Evolutionary conservation across 2,888 invertebrate species (phyloP).

Genomic region (Temnothorax unifasciatus): DNA sequence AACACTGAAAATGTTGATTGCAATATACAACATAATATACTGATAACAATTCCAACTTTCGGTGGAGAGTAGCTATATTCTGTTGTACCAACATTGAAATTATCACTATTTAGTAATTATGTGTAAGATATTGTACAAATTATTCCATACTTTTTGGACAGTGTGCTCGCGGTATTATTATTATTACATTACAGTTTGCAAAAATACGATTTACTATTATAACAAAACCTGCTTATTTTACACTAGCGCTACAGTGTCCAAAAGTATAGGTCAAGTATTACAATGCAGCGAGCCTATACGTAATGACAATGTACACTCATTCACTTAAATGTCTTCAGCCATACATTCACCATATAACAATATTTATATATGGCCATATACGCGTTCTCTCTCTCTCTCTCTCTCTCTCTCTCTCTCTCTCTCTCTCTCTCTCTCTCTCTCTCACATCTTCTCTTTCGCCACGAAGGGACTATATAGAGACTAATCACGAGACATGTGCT

Average conservation of each 20-base stretch:
- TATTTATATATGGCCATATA: constrained; percentile 69
- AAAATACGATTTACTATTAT: constrained; percentile 82
- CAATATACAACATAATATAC: constrained; percentile 84
- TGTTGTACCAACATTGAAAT: constrained; percentile 84
- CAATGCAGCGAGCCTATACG: constrained; percentile 79
- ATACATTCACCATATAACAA: constrained; percentile 72
- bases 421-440: neutral
- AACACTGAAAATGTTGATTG: constrained; percentile 84
- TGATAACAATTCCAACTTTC: constrained; percentile 83
- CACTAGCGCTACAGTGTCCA: constrained; percentile 82
- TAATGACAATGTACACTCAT: constrained; percentile 76
- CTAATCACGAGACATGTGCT: constrained; percentile 77
- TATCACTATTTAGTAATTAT: constrained; percentile 80
- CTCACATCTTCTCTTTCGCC: constrained; percentile 27
- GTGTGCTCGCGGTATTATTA: constrained; percentile 77
- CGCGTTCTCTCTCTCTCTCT: constrained; percentile 17
- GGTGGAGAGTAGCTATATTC: constrained; percentile 82
- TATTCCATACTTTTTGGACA: constrained; percentile 85
- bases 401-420: neutral
- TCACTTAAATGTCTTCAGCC: constrained; percentile 59
- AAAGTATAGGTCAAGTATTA: constrained; percentile 84
- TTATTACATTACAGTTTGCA: constrained; percentile 79
- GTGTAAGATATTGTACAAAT: constrained; percentile 84
- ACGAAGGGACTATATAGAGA: constrained; percentile 70
- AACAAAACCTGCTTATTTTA: constrained; percentile 78